Conservation (phyloP, 2,113 vertebrate genomes). For the Oxyruncus cristatus region DNA sequence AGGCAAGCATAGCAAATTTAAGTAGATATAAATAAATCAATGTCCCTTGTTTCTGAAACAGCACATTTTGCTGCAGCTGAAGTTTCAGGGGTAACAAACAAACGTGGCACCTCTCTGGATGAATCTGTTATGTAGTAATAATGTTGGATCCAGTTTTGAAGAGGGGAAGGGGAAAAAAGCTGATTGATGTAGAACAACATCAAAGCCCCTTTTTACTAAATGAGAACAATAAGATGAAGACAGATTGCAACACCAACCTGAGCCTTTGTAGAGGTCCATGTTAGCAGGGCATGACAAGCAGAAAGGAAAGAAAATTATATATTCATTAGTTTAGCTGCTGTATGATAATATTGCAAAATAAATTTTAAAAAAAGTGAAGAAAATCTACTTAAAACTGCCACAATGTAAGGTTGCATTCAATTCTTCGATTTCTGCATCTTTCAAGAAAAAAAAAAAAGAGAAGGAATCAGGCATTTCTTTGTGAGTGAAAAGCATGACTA, state of each 20-base stretch:
- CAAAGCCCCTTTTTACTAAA: conserved; percentile 65
- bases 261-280: conserved; percentile 97
- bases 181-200: conserved; percentile 62
- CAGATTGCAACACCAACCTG: conserved; percentile 94
- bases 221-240: conserved; percentile 77
- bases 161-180: neutral
- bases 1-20: conserved; percentile 52
- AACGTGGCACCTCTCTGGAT: conserved; percentile 18
- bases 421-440: neutral
- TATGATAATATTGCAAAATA: conserved; percentile 45
- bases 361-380: conserved; percentile 46
- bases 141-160: conserved; percentile 55
- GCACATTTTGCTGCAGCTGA: conserved; percentile 36
- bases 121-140: conserved; percentile 10
- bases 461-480: conserved; percentile 10
- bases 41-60: conserved; percentile 26
- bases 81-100: conserved; percentile 40
- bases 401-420: conserved; percentile 21
- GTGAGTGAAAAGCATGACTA: neutral
- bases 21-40: conserved; percentile 59
- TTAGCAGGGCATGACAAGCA: conserved; percentile 93
- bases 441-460: neutral
- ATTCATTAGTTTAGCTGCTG: conserved; percentile 87
- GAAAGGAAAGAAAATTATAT: conserved; percentile 89
- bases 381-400: conserved; percentile 48